Percentiles rank a stretch among this genome's conserved stretches.
Conservation (phyloP, 2,888 invertebrate species). For the Beris morrisii region DNA sequence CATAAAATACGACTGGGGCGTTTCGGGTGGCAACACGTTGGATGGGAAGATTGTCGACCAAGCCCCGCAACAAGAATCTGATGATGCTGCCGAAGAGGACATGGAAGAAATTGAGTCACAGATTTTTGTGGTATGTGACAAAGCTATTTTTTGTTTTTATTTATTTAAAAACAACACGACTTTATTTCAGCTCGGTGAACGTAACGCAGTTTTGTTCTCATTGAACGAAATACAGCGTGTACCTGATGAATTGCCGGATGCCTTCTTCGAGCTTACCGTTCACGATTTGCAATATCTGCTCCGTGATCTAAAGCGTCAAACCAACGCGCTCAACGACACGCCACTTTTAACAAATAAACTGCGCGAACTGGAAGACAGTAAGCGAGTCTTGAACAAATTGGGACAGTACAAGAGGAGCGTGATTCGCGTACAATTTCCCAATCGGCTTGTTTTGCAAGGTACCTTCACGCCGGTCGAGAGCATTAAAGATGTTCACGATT, state of each 20-base stretch:
- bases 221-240: conserved; percentile 63
- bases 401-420: conserved; percentile 75
- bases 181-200: conserved; percentile 66
- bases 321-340: conserved; percentile 68
- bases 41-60: neutral
- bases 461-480: conserved; percentile 78
- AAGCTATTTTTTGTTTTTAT: neutral
- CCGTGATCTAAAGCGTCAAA: conserved; percentile 69
- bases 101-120: conserved; percentile 42
- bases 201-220: conserved; percentile 75
- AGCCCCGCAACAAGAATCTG: conserved; percentile 11
- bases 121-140: conserved; percentile 1
- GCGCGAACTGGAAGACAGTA: conserved; percentile 63
- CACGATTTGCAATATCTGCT: conserved; percentile 78
- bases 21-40: conserved; percentile 24
- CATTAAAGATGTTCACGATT: conserved; percentile 69
- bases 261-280: conserved; percentile 84
- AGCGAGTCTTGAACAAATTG: conserved; percentile 61
- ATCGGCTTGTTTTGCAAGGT: conserved; percentile 82
- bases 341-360: conserved; percentile 71
- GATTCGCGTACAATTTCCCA: conserved; percentile 84
- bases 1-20: conserved; percentile 49
- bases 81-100: conserved; percentile 25
- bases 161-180: neutral
- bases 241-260: conserved; percentile 75